phyloP scores from a whole-genome alignment of 2,113 vertebrate genomes.

The Ciconia maguari region DNA sequence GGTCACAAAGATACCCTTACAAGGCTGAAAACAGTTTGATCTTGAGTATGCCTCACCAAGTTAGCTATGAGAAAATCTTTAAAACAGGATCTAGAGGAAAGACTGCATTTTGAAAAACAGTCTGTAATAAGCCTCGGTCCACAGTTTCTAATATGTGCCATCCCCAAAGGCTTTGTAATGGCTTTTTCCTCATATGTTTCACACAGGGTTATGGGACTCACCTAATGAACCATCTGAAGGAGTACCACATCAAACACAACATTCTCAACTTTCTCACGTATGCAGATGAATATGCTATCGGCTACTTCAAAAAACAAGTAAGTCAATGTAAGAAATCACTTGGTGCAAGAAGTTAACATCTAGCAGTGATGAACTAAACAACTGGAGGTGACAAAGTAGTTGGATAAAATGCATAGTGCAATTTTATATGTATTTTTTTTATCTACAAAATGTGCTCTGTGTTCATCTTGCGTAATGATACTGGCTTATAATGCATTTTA shows the following conservation, averaged over 20 bases:
- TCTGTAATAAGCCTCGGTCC: fast-evolving
- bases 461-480: neutral
- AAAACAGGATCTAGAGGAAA: neutral
- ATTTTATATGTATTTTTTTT: neutral
- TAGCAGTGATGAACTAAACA: neutral
- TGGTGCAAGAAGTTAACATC: neutral
- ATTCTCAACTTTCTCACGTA: slow-evolving; percentile 98
- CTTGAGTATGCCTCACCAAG: neutral
- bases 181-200: neutral
- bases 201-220: slow-evolving; percentile 95
- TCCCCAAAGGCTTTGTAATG: neutral
- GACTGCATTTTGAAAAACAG: neutral
- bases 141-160: neutral
- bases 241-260: slow-evolving; percentile 97
- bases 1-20: neutral
- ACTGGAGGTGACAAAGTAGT: neutral
- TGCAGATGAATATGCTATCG: slow-evolving; percentile 98
- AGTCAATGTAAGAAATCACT: neutral
- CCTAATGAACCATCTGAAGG: slow-evolving; percentile 98
- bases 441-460: neutral
- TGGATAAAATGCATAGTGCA: neutral
- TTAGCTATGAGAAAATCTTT: neutral
- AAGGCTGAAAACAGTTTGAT: neutral
- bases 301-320: slow-evolving; percentile 99
- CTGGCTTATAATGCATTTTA: neutral